Percentiles rank a stretch among this genome's conserved stretches.
Conservation (phyloP, 2,888 invertebrate genomes). For the Eupithecia subfuscata region DNA sequence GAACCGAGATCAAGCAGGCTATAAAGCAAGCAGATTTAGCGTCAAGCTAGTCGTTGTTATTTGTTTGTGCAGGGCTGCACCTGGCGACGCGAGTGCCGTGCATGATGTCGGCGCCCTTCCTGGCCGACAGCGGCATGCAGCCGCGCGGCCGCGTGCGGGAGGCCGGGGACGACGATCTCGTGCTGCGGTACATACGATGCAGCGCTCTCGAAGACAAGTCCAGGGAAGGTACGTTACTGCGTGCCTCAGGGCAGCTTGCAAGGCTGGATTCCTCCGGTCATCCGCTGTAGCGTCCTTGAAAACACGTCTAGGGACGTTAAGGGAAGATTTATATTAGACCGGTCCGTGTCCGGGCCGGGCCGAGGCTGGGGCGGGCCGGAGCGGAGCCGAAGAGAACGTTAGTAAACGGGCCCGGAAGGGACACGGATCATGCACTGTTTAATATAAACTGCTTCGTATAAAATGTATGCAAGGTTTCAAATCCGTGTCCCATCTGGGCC, state of each 20-base stretch:
- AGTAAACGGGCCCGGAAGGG: no score
- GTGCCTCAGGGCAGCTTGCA: neutral
- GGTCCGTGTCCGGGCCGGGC: no score
- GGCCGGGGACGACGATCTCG: constrained; percentile 47
- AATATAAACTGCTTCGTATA: no score
- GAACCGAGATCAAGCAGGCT: neutral
- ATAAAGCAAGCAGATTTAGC: neutral
- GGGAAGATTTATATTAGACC: no score
- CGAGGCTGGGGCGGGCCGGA: no score
- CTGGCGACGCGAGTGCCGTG: constrained; percentile 58
- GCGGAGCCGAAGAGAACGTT: no score
- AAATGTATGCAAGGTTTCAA: no score
- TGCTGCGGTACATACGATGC: constrained; percentile 55
- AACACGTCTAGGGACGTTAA: neutral
- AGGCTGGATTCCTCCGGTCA: neutral
- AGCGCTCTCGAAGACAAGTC: constrained; percentile 14
- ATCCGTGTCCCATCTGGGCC: no score
- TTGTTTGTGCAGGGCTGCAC: constrained; percentile 48
- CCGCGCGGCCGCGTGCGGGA: constrained; percentile 43
- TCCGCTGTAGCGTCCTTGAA: neutral
- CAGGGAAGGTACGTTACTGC: constrained; percentile 14
- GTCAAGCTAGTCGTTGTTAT: neutral
- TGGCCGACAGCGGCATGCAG: constrained; percentile 36
- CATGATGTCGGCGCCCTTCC: constrained; percentile 58
- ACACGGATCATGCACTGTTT: no score